Evolutionary conservation across 2,797 vertebrate species (phyloP), one percentile per base, ranked within the genome.

Genomic region (Oreochromis grahami): DNA sequence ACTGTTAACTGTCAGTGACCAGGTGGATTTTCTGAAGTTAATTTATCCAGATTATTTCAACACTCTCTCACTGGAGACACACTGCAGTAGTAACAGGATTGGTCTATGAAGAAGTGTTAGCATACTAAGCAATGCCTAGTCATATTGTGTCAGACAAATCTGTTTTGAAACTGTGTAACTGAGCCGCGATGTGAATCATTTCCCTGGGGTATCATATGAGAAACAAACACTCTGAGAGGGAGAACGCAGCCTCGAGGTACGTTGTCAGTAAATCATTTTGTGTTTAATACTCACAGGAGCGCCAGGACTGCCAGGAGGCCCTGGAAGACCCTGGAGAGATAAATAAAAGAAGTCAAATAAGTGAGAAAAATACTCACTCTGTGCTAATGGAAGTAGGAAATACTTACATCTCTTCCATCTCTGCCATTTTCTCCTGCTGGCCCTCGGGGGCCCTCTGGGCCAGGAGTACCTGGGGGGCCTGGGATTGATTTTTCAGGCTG

Each of bases 341-440:
- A 7, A 76, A 84, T 32, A 10, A 52, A 89, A 65, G 14, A 1
- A 21, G 45, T 89, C 15, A 91, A 68, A 65, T n/a, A 72, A 45
- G 5, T 17, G 9, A 76, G 14, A 34, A 10, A 6, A 51, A 21
- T 8, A 50, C 15, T 52, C 36, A 5, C 5, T 76, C 3, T 50
- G 7, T 50, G 15, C 36, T 77, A 34, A 68, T 32, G 55, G 43
- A 58, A 53, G 48, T 12, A 29, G 29, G n/a, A 82, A 83, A 85
- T 17, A 80, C 94, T 93, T 93, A 97, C 97, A 90, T 97, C 96
- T 95, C 95, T 94, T 82, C 97, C 97, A 58, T 96, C 96, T 87
- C 95, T 94, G 85, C 97, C 97, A 2, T 95, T 93, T 79, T 96
- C 96, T 93, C 96, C 97, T 13, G 90, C 6, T 3, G 93, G 53